Base-by-base conservation (phyloP, 2,888 invertebrate genomes). In the Ophion ellenae region DNA sequence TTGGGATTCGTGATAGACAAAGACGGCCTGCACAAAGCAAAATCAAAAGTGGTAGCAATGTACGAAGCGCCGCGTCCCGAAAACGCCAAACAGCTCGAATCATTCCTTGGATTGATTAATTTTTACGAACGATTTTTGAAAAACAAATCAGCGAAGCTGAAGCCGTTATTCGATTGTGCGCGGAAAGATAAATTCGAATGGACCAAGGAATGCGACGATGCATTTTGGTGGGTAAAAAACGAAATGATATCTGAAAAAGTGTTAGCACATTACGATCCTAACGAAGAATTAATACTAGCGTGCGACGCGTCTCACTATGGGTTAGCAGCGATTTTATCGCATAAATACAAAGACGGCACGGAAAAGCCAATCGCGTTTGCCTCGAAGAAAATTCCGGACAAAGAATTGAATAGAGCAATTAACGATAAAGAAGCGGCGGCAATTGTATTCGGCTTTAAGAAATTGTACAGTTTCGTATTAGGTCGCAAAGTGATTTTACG, bases 51-150 rank as follows among this genome's bases (percentile, higher is more conserved):
- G 0, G 40, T 82, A 24, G 89, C 88, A 11, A 90, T 92, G 73
- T 1, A 83, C 2, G 79, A 88, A 9, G 87, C 89, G 11, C 89
- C 88, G 20, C 28, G n/a, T 32, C 90, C 90, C 28, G 63, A 40
- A 17, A 85, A 90, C 81, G 81, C 77, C 6, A 85, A 88, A 70
- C 79, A 89, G 71, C 74, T 91, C 28, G 86, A 83, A 63, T 89
- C 90, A 76, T 91, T 91, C 82, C 76, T 90, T 7, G 91, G 91
- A 36, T 53, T 90, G 20, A 82, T 91, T 28, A 92, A 91, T 79
- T 93, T 91, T 87, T 93, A 93, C 82, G 87, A 90, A 3, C 89
- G 89, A 81, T 93, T 93, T 85, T 86, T 93, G 2, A 83, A 86
- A 71, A 88, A 90, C 67, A 87, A 90, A 71, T 73, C 91, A 5